phyloP scores from a whole-genome alignment of 2,113 vertebrate species.

The Osmerus mordax region DNA sequence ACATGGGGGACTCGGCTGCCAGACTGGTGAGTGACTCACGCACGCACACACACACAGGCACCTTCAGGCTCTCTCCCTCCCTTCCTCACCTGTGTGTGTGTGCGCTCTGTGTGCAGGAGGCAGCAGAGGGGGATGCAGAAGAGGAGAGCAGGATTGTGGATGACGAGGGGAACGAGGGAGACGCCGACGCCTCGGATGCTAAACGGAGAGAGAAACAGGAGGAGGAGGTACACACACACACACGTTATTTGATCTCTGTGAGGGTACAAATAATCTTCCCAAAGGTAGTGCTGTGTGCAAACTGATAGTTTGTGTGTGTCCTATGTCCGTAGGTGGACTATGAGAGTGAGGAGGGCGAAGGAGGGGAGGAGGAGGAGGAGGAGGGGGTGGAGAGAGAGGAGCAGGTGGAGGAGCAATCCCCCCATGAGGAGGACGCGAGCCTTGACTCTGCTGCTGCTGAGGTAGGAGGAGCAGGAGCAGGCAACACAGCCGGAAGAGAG shows the following conservation, averaged over 20 bases:
- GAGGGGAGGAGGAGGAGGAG: constrained; percentile 28
- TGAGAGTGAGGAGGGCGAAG: constrained; percentile 84
- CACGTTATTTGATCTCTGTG: neutral
- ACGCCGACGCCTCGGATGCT: constrained; percentile 86
- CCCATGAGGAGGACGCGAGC: constrained; percentile 24
- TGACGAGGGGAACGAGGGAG: constrained; percentile 86
- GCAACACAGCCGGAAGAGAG: neutral
- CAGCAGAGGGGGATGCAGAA: constrained; percentile 59
- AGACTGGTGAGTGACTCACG: neutral
- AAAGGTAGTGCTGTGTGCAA: too few relatives aligned
- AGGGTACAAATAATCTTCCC: too few relatives aligned
- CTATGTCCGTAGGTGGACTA: constrained; percentile 83
- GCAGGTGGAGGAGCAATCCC: constrained; percentile 20
- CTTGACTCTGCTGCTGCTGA: neutral
- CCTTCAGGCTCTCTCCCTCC: neutral
- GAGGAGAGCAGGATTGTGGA: constrained; percentile 76
- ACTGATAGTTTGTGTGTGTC: too few relatives aligned
- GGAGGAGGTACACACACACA: constrained; percentile 84
- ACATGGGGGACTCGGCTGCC: constrained; percentile 13
- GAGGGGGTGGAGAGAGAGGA: constrained; percentile 36
- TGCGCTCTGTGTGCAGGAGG: neutral
- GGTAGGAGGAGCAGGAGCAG: constrained; percentile 40
- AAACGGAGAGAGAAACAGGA: constrained; percentile 84
- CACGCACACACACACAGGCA: neutral
- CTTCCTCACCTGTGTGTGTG: neutral